Evolutionary conservation across 2,797 vertebrate genomes (phyloP).

Genomic region (Varecia variegata): DNA sequence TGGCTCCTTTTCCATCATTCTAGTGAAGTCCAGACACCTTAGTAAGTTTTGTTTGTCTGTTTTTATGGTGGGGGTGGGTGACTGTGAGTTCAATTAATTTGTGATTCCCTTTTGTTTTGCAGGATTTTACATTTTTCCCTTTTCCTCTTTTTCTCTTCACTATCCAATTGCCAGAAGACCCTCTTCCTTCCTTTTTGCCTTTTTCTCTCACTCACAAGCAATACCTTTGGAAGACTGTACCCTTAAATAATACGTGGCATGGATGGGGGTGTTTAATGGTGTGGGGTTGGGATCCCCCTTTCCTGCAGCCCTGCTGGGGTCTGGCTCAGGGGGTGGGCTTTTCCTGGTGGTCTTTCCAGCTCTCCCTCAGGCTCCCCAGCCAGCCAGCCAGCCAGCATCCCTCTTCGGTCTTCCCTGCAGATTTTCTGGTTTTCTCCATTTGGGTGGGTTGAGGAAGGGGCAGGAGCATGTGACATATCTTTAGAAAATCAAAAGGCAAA

Average conservation of each 20-base stretch:
- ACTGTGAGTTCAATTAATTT: not conserved
- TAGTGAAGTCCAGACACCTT: not conserved
- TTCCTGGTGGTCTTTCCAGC: not conserved
- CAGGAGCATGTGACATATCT: not conserved
- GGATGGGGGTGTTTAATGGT: not conserved
- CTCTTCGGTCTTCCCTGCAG: not conserved
- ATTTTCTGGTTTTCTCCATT: not conserved
- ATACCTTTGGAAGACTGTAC: not conserved
- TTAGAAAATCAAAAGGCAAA: not conserved
- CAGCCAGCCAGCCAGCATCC: no score
- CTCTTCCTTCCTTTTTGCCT: not conserved
- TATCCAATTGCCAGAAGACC: not conserved
- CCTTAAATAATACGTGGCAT: not conserved
- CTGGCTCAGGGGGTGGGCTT: not conserved
- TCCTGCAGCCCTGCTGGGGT: not conserved
- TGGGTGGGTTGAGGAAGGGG: not conserved
- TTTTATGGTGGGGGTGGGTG: accelerated
- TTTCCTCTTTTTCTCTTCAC: not conserved
- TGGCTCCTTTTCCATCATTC: not conserved
- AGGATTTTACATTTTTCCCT: not conserved
- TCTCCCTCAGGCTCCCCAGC: not conserved
- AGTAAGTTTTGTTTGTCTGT: not conserved
- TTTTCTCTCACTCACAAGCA: not conserved
- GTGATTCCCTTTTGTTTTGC: not conserved
- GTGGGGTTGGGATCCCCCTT: not conserved